Base-by-base conservation (phyloP, 2,888 invertebrate species). In the Patella ulyssiponensis region DNA sequence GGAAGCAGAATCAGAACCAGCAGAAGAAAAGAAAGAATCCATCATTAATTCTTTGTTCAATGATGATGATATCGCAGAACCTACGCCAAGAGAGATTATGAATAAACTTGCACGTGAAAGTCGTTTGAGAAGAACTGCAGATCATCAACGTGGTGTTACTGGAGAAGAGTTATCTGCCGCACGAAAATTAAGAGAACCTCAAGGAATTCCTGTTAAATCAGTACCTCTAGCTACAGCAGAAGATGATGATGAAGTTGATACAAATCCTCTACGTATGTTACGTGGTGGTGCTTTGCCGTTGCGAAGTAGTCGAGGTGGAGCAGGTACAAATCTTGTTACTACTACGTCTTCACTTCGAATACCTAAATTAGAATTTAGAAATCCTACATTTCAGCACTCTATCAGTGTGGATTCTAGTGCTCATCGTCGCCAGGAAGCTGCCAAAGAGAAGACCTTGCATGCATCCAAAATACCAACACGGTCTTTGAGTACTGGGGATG, bases 221-320 rank as follows among this genome's bases (percentile, higher is more conserved):
- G 82, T 71, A 73, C 81, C 70, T 77, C 71, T 27, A 75, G 78
- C 84, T 7, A 81, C 85, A 92, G 93, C 84, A 92, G 82, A 82
- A 20, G 90, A 89, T 53, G 87, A 87, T 4, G 91, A 90, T n/a
- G 90, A 91, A 54, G 91, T 91, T 44, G 92, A 93, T 78, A 91
- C 92, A 44, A 95, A 95, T 91, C 95, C 95, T 0, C 91, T 95
- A 84, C 92, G 94, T 83, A 94, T 95, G 93, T 91, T 95, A 76
- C 93, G 91, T 73, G 90, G 89, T 73, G 89, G 90, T 72, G 88
- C 88, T 73, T 87, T 88, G 70, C 88, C 88, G 20, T 86, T 88
- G 44, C 84, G 88, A 69, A 80, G 77, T 3, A 86, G 87, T 71
- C 86, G 87, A 58, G 81, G 88, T 58, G 86, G 84, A 51, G 85